Conservation (phyloP, 2,888 invertebrate species). For the Schizaphis graminum region DNA sequence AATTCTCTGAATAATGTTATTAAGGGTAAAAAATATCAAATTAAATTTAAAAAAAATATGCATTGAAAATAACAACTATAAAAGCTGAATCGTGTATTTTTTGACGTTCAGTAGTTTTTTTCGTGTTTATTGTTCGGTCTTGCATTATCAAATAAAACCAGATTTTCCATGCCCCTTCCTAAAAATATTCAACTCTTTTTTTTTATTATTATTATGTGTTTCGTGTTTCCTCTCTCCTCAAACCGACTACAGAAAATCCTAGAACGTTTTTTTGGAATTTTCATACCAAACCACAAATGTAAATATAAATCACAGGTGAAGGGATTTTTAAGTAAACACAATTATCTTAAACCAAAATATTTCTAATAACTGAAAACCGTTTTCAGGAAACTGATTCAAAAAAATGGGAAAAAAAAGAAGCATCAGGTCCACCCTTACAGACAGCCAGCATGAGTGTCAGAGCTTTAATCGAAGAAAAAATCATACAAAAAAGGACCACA, state of each 20-base stretch:
- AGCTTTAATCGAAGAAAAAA: slow-evolving; percentile 92
- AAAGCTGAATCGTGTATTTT: slow-evolving; percentile 51
- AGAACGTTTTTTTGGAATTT: not conserved
- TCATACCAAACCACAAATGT: slow-evolving; percentile 13
- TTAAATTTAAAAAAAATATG: slow-evolving; percentile 41
- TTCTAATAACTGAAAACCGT: not conserved
- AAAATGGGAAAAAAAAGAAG: slow-evolving; percentile 87
- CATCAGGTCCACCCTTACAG: slow-evolving; percentile 86
- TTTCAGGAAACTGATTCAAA: slow-evolving; percentile 85
- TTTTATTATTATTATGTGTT: slow-evolving; percentile 37
- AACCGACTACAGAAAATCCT: slow-evolving; percentile 36
- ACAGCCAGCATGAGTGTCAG: slow-evolving; percentile 93
- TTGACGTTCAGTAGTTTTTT: slow-evolving; percentile 31
- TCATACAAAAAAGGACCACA: slow-evolving; percentile 82
- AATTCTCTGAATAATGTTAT: slow-evolving; percentile 46
- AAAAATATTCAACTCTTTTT: slow-evolving; percentile 31
- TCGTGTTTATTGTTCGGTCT: slow-evolving; percentile 41
- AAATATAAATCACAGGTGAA: slow-evolving; percentile 23
- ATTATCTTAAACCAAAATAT: not conserved
- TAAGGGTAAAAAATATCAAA: slow-evolving; percentile 47
- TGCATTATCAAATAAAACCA: slow-evolving; percentile 43
- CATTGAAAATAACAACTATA: slow-evolving; percentile 41
- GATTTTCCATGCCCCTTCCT: slow-evolving; percentile 1
- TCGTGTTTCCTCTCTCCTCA: not conserved
- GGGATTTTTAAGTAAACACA: slow-evolving; percentile 6